Evolutionary conservation across 2,113 vertebrate genomes (phyloP).

Genomic region (Chlorocebus sabaeus): DNA sequence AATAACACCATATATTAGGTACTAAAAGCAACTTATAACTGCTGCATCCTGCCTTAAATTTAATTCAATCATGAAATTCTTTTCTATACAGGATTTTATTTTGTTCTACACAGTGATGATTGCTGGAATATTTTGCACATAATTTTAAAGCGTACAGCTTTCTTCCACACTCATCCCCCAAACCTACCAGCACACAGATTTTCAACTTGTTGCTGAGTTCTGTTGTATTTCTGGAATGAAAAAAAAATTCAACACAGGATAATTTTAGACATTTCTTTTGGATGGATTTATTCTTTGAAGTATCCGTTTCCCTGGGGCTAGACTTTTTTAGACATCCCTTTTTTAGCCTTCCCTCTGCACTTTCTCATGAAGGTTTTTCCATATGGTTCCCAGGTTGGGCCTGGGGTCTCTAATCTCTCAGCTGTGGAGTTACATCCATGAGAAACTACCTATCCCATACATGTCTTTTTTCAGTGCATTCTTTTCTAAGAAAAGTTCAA

Average conservation of each 20-base stretch:
- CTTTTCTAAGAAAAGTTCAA: not conserved
- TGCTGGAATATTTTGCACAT: not conserved
- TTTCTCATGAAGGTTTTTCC: not conserved
- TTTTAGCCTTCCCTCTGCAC: not conserved
- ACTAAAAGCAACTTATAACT: not conserved
- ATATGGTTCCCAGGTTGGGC: not conserved
- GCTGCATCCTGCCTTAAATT: not conserved
- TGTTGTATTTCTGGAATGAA: not conserved
- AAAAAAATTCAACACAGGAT: not conserved
- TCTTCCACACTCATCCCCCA: not conserved
- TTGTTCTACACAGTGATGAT: not conserved
- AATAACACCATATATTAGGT: not conserved
- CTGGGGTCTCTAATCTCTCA: not conserved
- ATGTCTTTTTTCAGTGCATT: slow-evolving; percentile 1
- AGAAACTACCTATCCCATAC: not conserved
- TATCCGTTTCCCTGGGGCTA: not conserved
- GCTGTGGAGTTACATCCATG: not conserved
- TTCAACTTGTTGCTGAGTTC: not conserved
- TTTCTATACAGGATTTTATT: not conserved
- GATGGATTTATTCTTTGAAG: not conserved
- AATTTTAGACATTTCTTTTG: slow-evolving; percentile 24
- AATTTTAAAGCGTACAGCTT: not conserved
- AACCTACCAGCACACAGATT: not conserved
- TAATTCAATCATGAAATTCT: not conserved
- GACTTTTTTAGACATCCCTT: not conserved